Conservation (phyloP, 2,113 vertebrate genomes). For the Nycticryphes semicollaris region DNA sequence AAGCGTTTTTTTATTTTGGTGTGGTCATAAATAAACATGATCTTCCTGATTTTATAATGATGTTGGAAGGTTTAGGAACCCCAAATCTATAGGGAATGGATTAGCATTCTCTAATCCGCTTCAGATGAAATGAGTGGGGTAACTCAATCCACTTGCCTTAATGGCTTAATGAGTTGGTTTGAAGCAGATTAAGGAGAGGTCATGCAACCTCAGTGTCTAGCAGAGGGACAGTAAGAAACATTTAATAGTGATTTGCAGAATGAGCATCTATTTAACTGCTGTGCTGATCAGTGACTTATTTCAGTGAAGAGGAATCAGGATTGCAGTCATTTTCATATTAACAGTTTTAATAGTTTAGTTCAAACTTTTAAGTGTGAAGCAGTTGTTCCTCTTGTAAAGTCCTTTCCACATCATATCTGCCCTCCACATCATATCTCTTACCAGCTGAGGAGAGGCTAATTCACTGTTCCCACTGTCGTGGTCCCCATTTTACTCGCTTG, state of each 20-base stretch:
- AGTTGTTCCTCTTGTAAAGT: not conserved
- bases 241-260: not conserved
- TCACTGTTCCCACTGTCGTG: not conserved
- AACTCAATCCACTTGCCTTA: slow-evolving; percentile 38
- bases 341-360: not conserved
- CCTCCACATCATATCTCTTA: not conserved
- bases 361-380: not conserved
- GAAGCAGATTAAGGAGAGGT: slow-evolving; percentile 23
- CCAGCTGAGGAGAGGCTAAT: not conserved
- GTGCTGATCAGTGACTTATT: not conserved
- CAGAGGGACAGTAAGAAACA: not conserved
- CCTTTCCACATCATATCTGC: not conserved
- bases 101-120: slow-evolving; percentile 6
- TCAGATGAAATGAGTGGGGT: not conserved
- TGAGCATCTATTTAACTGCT: not conserved
- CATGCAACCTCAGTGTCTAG: not conserved
- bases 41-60: not conserved
- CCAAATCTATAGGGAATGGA: not conserved
- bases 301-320: not conserved
- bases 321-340: not conserved
- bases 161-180: slow-evolving; percentile 40
- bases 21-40: not conserved
- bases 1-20: not conserved
- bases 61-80: not conserved
- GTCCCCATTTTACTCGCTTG: not conserved